Conservation (phyloP, 2,888 invertebrate genomes). For the Pristionchus mayeri region DNA sequence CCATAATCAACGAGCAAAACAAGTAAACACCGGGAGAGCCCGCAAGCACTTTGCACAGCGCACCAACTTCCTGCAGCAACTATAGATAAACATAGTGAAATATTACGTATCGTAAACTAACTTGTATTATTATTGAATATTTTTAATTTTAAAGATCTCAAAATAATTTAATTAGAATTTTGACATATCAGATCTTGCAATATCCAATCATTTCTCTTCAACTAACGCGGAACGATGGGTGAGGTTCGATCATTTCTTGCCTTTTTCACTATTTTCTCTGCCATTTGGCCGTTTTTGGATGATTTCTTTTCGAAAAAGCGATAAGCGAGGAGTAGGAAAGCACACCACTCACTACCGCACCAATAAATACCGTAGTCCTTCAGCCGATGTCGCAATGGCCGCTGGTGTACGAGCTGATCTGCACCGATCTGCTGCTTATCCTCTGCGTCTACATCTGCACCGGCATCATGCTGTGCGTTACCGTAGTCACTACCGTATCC, state of each 20-base stretch:
- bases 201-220: neutral
- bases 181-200: neutral
- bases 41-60: neutral
- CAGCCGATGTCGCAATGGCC: neutral
- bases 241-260: neutral
- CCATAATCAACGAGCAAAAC: neutral
- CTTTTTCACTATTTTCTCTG: neutral
- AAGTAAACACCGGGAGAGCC: no score
- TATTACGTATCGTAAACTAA: no score
- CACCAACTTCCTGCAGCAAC: neutral
- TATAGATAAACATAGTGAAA: neutral
- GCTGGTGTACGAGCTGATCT: slow-evolving; percentile 3
- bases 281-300: neutral
- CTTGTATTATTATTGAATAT: neutral
- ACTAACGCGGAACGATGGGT: neutral
- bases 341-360: neutral
- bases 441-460: slow-evolving; percentile 23
- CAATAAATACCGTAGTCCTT: neutral
- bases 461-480: slow-evolving; percentile 23
- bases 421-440: slow-evolving; percentile 1
- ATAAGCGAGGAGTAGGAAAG: neutral
- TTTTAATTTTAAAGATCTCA: neutral
- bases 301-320: neutral
- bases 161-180: neutral
- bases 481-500: slow-evolving; percentile 1